A percentile compares a stretch with the other conserved stretches of the same genome.
These are phyloP conservation scores for Nettapus auritus DNA, from an alignment of 2,113 vertebrate species.

Conservation along the genomic window DNA sequence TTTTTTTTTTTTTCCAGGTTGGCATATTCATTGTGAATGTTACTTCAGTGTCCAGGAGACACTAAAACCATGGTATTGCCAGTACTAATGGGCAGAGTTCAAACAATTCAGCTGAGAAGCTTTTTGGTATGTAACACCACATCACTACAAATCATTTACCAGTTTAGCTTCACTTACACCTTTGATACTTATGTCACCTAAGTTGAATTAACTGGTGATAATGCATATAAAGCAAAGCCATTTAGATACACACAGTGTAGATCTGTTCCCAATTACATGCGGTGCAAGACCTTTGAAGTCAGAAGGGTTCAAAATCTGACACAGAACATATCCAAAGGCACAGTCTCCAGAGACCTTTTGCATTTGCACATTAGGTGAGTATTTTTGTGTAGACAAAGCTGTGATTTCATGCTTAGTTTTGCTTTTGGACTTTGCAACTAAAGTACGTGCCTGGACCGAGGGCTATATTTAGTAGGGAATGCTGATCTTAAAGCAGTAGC, in stretches of 20 bases:
- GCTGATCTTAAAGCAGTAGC: background rate
- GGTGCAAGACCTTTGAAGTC: background rate
- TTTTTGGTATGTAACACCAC: background rate
- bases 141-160: background rate
- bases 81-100: background rate
- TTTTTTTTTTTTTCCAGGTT: background rate
- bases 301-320: background rate
- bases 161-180: background rate
- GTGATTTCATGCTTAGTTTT: background rate
- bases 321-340: background rate
- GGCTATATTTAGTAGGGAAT: background rate
- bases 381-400: background rate
- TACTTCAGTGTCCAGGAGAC: background rate
- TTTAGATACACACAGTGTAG: background rate
- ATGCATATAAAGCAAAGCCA: background rate
- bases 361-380: background rate
- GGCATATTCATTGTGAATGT: background rate
- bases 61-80: rapidly evolving
- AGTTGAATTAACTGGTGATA: background rate
- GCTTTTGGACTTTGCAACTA: background rate
- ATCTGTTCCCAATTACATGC: background rate
- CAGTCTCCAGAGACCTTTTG: background rate
- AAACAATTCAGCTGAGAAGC: background rate
- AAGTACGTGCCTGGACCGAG: background rate
- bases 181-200: background rate